Conservation (phyloP, 1,140 invertebrate genomes). For the Chelonus insularis region DNA sequence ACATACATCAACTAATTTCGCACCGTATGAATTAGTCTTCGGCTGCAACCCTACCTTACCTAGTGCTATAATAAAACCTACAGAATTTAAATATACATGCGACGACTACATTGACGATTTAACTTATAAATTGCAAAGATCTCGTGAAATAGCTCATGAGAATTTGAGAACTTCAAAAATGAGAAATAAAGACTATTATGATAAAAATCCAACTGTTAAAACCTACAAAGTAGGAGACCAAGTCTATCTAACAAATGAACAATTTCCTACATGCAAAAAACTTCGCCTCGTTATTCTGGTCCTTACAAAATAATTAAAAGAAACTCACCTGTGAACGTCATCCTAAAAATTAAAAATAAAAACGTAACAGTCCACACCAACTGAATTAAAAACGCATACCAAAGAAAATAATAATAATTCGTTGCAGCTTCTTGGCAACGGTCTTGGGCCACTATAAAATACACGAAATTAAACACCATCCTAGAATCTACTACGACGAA, state of each 20-base stretch:
- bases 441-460: too few relatives aligned
- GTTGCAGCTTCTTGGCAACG: too few relatives aligned
- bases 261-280: conserved; percentile 7
- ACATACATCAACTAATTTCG: conserved; percentile 38
- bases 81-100: too few relatives aligned
- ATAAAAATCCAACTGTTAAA: not conserved
- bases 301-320: conserved; percentile 5
- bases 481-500: too few relatives aligned
- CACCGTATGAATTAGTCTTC: conserved; percentile 16
- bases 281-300: not conserved
- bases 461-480: too few relatives aligned
- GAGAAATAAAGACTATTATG: conserved; percentile 2
- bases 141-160: not conserved
- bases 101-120: not conserved
- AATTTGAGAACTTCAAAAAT: not conserved
- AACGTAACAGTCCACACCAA: not conserved
- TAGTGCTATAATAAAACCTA: too few relatives aligned
- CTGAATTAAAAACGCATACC: not conserved
- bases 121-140: conserved; percentile 5
- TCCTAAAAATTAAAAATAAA: conserved; percentile 2
- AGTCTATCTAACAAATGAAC: conserved; percentile 6
- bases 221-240: conserved; percentile 10
- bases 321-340: not conserved
- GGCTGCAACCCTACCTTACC: conserved; percentile 14
- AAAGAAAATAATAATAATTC: not conserved